Evolutionary conservation across 2,113 vertebrate genomes (phyloP).

Genomic region (Tragelaphus imberbis): DNA sequence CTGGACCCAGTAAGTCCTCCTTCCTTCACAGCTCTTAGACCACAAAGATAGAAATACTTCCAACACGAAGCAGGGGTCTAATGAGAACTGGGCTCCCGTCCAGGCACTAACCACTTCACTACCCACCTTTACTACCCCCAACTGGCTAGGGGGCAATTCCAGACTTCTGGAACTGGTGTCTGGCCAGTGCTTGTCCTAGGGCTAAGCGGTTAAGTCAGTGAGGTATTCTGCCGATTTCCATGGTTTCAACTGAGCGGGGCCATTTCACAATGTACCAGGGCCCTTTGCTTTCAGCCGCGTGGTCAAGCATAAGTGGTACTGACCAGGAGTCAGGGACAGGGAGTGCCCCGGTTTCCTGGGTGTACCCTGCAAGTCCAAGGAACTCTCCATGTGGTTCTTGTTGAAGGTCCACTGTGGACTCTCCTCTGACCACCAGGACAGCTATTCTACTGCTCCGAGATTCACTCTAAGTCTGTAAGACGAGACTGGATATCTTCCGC

Average conservation of each 20-base stretch:
- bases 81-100: not conserved
- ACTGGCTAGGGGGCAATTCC: not conserved
- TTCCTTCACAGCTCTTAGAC: not conserved
- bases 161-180: not conserved
- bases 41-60: not conserved
- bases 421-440: not conserved
- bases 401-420: not conserved
- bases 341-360: fast-evolving
- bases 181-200: not conserved
- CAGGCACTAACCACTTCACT: not conserved
- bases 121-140: not conserved
- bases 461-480: not conserved
- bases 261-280: not conserved
- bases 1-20: not conserved
- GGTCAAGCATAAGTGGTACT: fast-evolving
- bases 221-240: fast-evolving
- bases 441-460: not conserved
- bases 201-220: not conserved
- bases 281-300: not conserved
- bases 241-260: not conserved
- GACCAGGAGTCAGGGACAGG: not conserved
- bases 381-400: not conserved
- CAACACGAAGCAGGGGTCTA: not conserved
- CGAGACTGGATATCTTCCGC: not conserved
- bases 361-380: not conserved